Base-by-base conservation (phyloP, 2,797 vertebrate genomes). In the Phyllotis vaccarum region DNA sequence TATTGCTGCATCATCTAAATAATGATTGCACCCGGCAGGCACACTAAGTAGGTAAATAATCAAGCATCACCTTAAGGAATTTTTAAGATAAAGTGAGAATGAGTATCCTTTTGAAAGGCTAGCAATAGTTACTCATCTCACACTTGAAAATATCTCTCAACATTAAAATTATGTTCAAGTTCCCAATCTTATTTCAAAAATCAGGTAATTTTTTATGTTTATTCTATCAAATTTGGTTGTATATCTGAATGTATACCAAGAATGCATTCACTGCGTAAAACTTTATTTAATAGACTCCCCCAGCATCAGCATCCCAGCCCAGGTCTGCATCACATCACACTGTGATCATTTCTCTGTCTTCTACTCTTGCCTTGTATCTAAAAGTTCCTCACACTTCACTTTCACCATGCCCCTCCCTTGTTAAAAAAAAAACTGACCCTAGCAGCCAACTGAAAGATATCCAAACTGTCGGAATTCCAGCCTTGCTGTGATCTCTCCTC, bases 401-500 rank as follows among this genome's bases (percentile, higher is more conserved):
- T 89, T 92, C 81, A n/a, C n/a, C n/a, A n/a, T n/a, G n/a, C n/a
- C n/a, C 76, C 72, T 70, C 29, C 40, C 34, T 24, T 86, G 62
- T 40, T 88, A 46, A 90, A 94, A 81, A 49, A n/a, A n/a, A n/a
- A n/a, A n/a, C 31, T 0, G 6, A 10, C 37, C 10, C 22, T 82
- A 17, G 1, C 49, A 89, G 95, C 95, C 97, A 96, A 0, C 21
- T 94, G 92, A 94, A 79, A 6, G 17, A 31, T 75, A 7, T 81
- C 95, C 96, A 97, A 88, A 90, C 70, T 68, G 52, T 90, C 75
- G 81, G 56, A 93, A 96, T 96, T 95, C 80, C 91, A 96, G 3
- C 11, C 40, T 43, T 22, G 80, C 72, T 46, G 0, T 90, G 82
- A 90, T 88, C 91, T 82, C 76, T 68, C 62, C 80, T 95, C 31